Evolutionary conservation across 2,113 vertebrate species (phyloP), one percentile per base, ranked within the genome.

Genomic region (Hydrolagus affinis): DNA sequence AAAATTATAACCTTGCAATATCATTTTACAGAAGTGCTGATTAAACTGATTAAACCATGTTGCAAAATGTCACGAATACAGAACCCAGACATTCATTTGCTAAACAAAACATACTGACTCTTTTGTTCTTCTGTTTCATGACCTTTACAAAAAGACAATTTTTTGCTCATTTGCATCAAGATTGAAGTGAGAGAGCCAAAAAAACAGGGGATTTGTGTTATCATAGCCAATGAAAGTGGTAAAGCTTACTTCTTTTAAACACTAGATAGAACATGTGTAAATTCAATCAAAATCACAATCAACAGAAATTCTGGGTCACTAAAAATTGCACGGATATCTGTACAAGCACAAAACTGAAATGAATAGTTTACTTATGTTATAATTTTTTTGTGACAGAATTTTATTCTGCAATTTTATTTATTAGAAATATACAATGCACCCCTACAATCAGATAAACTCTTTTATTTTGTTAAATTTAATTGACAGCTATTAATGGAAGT

Each of bases 401-500:
- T n/a, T n/a, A n/a, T n/a, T 10, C 56, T n/a, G 10, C 19, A 77
- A 78, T 60, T 2, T 21, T 23, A 78, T 44, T 44, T 23, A 21
- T 11, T 62, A 78, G 59, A 78, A 78, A 62, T 56, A 62, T 59
- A 7, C 76, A 60, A 78, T 17, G 3, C 28, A 15, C 2, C 57
- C 64, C 28, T 80, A n/a, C 59, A 64, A 2, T 80, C 32, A 56
- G 60, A 62, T 30, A 23, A 80, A 64, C 17, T 59, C 4, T 62
- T 75, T 74, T n/a, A 30, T 32, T 74, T 21, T 57, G 8, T 7
- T 44, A 80, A 62, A 17, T 80, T 77, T 9, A 64, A 80, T 80
- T 28, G 25, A 30, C 11, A 80, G 23, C 57, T 80, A 80, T 80
- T 80, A 80, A 64, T 80, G 59, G 76, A 23, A 80, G 28, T 62